These are phyloP conservation scores for Cliona cf. orientalis DNA, from an alignment of 37 sponge, comb jelly and placozoan species.

Conservation along the genomic window DNA sequence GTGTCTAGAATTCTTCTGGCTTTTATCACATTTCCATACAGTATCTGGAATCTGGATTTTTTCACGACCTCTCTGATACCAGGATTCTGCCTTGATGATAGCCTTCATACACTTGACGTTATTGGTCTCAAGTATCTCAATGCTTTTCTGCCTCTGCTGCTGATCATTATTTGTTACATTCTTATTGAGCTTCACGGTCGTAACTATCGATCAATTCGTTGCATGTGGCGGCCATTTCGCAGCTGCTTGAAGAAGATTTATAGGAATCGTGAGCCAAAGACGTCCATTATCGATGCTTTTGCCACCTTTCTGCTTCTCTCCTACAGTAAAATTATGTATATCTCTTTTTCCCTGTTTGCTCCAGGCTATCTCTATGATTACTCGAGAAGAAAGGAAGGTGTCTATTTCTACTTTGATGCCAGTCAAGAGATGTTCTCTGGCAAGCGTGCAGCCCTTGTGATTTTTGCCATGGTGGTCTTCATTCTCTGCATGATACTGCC, in stretches of 20 bases:
- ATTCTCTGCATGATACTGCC: slow-evolving; percentile 43
- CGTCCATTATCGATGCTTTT: slow-evolving; percentile 54
- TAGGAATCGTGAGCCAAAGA: slow-evolving; percentile 4
- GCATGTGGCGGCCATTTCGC: slow-evolving; percentile 43
- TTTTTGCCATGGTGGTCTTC: slow-evolving; percentile 18
- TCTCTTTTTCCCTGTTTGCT: slow-evolving; percentile 43
- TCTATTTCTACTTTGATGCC: slow-evolving; percentile 30
- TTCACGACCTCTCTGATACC: slow-evolving; percentile 10
- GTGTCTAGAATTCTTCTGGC: not conserved
- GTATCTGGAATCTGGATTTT: slow-evolving; percentile 69
- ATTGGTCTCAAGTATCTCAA: slow-evolving; percentile 33
- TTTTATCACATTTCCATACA: slow-evolving; percentile 8
- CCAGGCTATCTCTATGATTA: not conserved
- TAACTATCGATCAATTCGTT: not conserved
- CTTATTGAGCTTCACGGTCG: slow-evolving; percentile 33
- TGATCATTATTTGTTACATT: slow-evolving; percentile 20
- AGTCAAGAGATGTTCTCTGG: not conserved
- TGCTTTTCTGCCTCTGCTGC: slow-evolving; percentile 53
- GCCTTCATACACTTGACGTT: not conserved
- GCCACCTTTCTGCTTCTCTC: slow-evolving; percentile 45
- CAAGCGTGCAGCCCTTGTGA: slow-evolving; percentile 13
- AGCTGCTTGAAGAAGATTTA: slow-evolving; percentile 3
- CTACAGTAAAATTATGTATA: slow-evolving; percentile 36
- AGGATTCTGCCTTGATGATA: slow-evolving; percentile 21
- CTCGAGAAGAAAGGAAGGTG: not conserved